Evolutionary conservation across 2,113 vertebrate genomes (phyloP), one percentile per base, ranked within the genome.

Genomic region (Acinonyx jubatus): DNA sequence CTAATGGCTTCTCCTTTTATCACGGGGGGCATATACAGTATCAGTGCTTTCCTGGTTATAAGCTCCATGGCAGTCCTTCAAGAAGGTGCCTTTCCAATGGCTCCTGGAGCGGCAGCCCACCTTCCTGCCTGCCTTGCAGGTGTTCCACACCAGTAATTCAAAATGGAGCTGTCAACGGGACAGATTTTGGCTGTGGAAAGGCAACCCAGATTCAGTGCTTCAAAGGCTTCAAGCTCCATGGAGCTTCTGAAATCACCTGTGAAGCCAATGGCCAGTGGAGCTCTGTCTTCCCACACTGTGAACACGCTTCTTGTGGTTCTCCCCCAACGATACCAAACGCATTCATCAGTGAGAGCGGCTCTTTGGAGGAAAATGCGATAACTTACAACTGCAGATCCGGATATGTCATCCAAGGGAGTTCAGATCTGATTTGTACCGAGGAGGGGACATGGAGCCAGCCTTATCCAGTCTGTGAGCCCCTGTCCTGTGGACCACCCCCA

Each of bases 401-500:
- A 74, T 99, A 99, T 98, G 97, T 98, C 97, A 98, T 99, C 80
- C 99, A 55, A 81, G 99, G 99, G 29, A 98, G 94, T 74, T 98
- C 99, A 33, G 98, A 99, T 96, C 96, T 99, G 96, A 98, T 98
- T 71, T 99, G 99, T 96, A 98, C 99, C 38, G 99, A 99, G 94
- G 98, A 98, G 33, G 99, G 99, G 80, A 91, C 96, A 5, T 99
- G 99, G 99, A 99, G 98, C 89, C 98, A 99, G 90, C 99, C 99
- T 0, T 99, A 99, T 79, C 99, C 99, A 45, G 98, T 95, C 68
- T 99, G 99, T 96, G 98, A 99, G 86, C 99, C 99, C 4, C 87
- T 99, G 90, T 99, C 97, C 79, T 99, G 99, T 97, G 99, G 99
- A 33, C 97, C 98, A 45, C 99, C 99, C 29, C 99, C 99, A 4